A percentile compares a stretch with the other conserved stretches of the same genome.
phyloP scores from a whole-genome alignment of 2,888 invertebrate species.

The Drosophila helvetica region DNA sequence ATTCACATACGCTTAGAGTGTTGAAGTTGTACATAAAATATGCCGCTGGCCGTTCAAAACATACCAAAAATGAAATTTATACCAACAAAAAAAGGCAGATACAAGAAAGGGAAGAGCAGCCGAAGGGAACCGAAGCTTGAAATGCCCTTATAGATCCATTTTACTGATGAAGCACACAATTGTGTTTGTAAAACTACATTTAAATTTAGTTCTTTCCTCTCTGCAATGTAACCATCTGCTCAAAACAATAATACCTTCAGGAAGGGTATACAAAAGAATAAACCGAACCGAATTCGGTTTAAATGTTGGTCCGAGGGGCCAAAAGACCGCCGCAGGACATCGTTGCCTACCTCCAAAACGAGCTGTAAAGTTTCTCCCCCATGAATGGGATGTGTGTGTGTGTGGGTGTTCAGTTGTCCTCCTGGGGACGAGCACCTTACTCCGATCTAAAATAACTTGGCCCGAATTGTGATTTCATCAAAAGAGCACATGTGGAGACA shows the following conservation, averaged over 20 bases:
- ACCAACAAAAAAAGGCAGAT: constrained; percentile 53
- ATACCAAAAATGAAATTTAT: constrained; percentile 80
- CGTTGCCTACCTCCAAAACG: constrained; percentile 77
- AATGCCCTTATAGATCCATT: neutral
- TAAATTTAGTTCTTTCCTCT: too few species aligned
- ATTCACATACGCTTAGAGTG: constrained; percentile 69
- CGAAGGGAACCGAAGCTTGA: neutral
- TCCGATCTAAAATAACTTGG: constrained; percentile 39
- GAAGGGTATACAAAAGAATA: neutral
- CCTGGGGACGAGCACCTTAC: constrained; percentile 30
- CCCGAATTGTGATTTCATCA: constrained; percentile 78
- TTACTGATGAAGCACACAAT: too few species aligned
- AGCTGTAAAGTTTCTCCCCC: constrained; percentile 70
- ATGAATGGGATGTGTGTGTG: constrained; percentile 9
- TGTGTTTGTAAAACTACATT: too few species aligned
- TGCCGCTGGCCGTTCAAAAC: constrained; percentile 75
- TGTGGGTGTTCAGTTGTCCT: constrained; percentile 5
- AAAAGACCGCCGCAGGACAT: constrained; percentile 70
- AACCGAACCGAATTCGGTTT: constrained; percentile 49
- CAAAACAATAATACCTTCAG: neutral
- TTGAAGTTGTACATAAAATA: constrained; percentile 77
- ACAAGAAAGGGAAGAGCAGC: neutral
- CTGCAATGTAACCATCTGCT: too few species aligned
- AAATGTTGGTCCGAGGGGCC: constrained; percentile 60
- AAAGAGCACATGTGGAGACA: constrained; percentile 67